These are phyloP conservation scores for Andinoacara biseriatus DNA, from an alignment of 2,113 vertebrate species.

Conservation along the genomic window DNA sequence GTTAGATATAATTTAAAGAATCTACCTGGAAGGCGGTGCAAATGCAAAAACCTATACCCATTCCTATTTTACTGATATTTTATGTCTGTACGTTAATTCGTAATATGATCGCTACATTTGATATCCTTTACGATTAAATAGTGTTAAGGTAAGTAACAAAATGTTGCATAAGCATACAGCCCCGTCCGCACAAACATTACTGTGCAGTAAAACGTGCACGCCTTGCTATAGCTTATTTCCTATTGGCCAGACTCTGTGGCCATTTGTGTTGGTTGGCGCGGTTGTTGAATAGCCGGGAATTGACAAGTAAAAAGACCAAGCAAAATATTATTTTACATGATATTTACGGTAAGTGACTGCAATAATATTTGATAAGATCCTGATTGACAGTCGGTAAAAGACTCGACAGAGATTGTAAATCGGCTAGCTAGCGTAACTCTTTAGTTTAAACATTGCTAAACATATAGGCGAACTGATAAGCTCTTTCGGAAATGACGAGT, in stretches of 20 bases:
- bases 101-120: accelerated
- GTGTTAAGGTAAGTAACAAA: not conserved
- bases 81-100: accelerated
- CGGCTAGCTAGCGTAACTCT: not conserved
- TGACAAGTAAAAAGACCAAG: not conserved
- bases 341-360: slow-evolving; percentile 21
- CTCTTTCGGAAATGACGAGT: too few species aligned
- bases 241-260: slow-evolving; percentile 54
- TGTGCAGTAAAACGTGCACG: accelerated
- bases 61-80: accelerated
- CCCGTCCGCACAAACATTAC: not conserved
- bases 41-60: not conserved
- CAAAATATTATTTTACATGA: not conserved
- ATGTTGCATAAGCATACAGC: accelerated
- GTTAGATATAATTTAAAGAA: accelerated
- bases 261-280: slow-evolving; percentile 63
- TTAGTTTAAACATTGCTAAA: too few species aligned
- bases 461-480: too few species aligned
- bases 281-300: slow-evolving; percentile 35
- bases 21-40: slow-evolving; percentile 34
- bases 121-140: not conserved
- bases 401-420: not conserved
- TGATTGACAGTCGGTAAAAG: not conserved
- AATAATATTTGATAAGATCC: not conserved
- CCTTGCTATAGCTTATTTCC: not conserved